phyloP scores from a whole-genome alignment of 2,113 vertebrate genomes.

The Ondatra zibethicus region DNA sequence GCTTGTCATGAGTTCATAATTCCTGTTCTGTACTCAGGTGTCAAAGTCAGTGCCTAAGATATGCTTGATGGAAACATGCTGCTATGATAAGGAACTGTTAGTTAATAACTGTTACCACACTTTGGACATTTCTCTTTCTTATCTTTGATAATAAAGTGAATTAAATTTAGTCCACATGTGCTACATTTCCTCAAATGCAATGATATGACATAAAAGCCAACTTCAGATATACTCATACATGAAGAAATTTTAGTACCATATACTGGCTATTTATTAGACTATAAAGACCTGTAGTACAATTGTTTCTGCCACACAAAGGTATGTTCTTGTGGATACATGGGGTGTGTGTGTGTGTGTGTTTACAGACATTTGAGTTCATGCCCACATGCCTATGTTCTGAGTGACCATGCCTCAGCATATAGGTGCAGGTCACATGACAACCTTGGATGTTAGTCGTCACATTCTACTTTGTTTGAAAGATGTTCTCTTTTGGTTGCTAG shows the following conservation, averaged over 20 bases:
- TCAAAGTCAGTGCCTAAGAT: background rate
- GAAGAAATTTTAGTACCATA: background rate
- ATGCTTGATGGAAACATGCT: background rate
- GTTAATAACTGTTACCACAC: background rate
- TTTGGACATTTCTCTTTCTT: background rate
- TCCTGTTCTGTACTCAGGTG: background rate
- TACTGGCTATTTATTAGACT: background rate
- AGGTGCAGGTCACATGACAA: background rate
- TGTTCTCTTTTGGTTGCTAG: background rate
- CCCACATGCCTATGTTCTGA: background rate
- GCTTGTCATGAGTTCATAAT: background rate
- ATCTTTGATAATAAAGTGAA: background rate
- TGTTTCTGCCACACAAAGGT: accelerated
- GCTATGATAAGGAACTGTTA: background rate
- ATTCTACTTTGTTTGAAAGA: background rate
- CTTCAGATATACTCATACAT: background rate
- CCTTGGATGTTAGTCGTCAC: background rate
- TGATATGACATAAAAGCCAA: background rate
- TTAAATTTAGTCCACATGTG: background rate
- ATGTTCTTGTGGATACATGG: too few relatives aligned
- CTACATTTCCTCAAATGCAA: background rate
- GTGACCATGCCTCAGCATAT: background rate
- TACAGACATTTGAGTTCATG: background rate
- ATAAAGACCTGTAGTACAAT: background rate
- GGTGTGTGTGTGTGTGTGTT: background rate